Percentiles rank a stretch among this genome's conserved stretches.
Evolutionary conservation across 2,113 vertebrate genomes (phyloP).

Genomic region (Todiramphus chloris): DNA sequence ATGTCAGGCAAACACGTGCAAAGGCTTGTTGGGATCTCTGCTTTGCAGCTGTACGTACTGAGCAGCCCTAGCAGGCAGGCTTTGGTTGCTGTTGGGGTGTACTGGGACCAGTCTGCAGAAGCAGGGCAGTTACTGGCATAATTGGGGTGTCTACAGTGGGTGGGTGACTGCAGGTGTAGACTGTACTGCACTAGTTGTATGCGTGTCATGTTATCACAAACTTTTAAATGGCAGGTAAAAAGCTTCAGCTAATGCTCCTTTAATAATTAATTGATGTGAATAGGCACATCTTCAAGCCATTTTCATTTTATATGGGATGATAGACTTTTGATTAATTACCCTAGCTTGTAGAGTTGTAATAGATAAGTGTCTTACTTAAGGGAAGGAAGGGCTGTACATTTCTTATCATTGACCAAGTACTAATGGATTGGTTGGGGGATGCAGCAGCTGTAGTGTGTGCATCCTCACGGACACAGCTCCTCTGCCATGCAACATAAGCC

Average conservation of each 20-base stretch:
- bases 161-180: neutral
- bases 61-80: neutral
- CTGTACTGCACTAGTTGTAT: neutral
- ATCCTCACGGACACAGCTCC: neutral
- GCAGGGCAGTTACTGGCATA: neutral
- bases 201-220: neutral
- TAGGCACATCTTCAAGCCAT: slow-evolving; percentile 55
- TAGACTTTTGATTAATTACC: slow-evolving; percentile 71
- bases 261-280: slow-evolving; percentile 69
- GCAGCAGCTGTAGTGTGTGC: neutral
- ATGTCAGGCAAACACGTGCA: slow-evolving; percentile 11
- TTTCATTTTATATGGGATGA: slow-evolving; percentile 65
- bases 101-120: neutral
- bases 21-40: neutral
- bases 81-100: neutral
- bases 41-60: rapidly evolving
- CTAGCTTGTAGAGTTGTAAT: slow-evolving; percentile 40
- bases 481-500: neutral
- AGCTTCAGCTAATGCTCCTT: slow-evolving; percentile 59
- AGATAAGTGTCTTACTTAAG: slow-evolving; percentile 45
- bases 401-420: slow-evolving; percentile 37
- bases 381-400: slow-evolving; percentile 50
- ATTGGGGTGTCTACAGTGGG: neutral
- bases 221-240: slow-evolving; percentile 62
- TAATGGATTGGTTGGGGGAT: slow-evolving; percentile 26